Base-by-base conservation (phyloP, 2,797 vertebrate genomes). In the Phrynocephalus vlangalii region DNA sequence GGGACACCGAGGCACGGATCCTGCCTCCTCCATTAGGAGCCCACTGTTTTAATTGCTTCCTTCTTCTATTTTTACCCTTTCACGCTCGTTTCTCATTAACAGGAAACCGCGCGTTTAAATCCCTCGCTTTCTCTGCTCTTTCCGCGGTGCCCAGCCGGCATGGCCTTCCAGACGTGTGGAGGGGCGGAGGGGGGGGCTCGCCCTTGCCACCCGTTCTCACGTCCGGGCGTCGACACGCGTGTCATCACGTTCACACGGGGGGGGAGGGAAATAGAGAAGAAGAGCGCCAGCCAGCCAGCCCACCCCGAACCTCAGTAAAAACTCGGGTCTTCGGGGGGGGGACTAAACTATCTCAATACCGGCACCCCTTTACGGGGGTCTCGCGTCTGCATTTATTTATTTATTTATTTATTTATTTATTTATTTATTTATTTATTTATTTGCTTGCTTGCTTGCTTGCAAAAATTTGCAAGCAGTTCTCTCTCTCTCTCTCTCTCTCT, bases 31-130 rank as follows among this genome's bases (percentile, higher is more conserved):
- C 20, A 22, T 73, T 48, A n/a, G 15, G n/a, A 72, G 11, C 8
- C 67, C 3, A 33, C 84, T 4, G 3, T 2, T 22, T 38, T 1
- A 68, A 77, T 77, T 50, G 63, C 84, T 79, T 28, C 84, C 33
- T 85, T 28, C 7, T 66, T 38, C 73, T 63, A 79, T 83, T 73
- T 88, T 44, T 18, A 60, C 78, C 33, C 44, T n/a, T 85, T 66
- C 83, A 8, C 4, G 11, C 48, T 77, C 11, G 83, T 44, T 85
- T 48, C 71, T 68, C 38, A 67, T 8, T 28, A 60, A 50, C 71
- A 79, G 33, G 67, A 60, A 71, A 30, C 16, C 1, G n/a, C 15
- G 79, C 50, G 9, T 28, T 26, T 5, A 16, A 2, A 60, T 22
- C 13, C 48, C 18, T 28, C 24, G 26, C 16, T 20, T 79, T 8